Evolutionary conservation across 2,888 invertebrate genomes (phyloP).

Genomic region (Lasioglossum figueresi): DNA sequence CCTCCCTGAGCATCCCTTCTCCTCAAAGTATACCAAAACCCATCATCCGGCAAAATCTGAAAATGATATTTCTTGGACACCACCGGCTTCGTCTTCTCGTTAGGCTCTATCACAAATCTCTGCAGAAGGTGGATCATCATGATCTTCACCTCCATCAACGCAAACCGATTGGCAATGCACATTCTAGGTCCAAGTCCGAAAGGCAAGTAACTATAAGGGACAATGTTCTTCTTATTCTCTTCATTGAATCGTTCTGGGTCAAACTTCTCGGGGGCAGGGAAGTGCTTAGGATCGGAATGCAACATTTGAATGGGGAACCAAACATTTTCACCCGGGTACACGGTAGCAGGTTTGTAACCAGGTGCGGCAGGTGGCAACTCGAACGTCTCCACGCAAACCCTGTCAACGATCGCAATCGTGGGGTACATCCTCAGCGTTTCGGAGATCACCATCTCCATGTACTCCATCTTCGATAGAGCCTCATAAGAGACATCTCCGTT

Average conservation of each 20-base stretch:
- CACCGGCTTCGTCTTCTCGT: slow-evolving; percentile 82
- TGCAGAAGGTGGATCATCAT: slow-evolving; percentile 65
- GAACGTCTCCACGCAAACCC: slow-evolving; percentile 85
- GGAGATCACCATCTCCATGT: slow-evolving; percentile 77
- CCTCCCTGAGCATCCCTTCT: slow-evolving; percentile 30
- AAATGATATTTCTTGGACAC: slow-evolving; percentile 49
- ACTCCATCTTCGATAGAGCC: slow-evolving; percentile 69
- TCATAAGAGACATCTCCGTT: slow-evolving; percentile 71
- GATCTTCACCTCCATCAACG: slow-evolving; percentile 74
- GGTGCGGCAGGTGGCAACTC: slow-evolving; percentile 78
- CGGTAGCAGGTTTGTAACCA: slow-evolving; percentile 30
- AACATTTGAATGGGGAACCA: slow-evolving; percentile 68
- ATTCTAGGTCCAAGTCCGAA: slow-evolving; percentile 76
- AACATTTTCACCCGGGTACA: slow-evolving; percentile 54
- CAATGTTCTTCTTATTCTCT: slow-evolving; percentile 67
- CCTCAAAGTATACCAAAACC: slow-evolving; percentile 68
- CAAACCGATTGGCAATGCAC: slow-evolving; percentile 75
- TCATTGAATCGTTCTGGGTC: slow-evolving; percentile 74
- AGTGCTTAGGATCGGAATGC: slow-evolving; percentile 73
- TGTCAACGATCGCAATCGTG: slow-evolving; percentile 84
- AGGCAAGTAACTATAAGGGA: slow-evolving; percentile 69
- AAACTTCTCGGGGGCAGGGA: slow-evolving; percentile 72
- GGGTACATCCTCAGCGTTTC: slow-evolving; percentile 86
- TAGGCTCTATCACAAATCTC: slow-evolving; percentile 71
- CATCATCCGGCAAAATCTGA: slow-evolving; percentile 50